Percentiles rank a stretch among this genome's conserved stretches.
Evolutionary conservation across 1,140 invertebrate genomes (phyloP).

Genomic region (Drosophila gunungcola): DNA sequence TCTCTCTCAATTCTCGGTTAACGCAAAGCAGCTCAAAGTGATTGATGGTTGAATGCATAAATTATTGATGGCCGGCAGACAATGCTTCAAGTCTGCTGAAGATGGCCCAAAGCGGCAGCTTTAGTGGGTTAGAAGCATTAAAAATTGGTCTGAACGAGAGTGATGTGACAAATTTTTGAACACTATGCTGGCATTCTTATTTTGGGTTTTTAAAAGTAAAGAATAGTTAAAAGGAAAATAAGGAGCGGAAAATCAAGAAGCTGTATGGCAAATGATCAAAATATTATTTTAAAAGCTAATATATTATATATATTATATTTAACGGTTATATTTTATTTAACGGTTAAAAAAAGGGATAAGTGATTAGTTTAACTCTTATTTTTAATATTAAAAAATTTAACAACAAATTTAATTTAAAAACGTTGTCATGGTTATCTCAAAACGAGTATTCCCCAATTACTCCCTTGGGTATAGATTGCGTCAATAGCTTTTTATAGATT

Average conservation of each 20-base stretch:
- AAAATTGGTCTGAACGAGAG: conserved; percentile 36
- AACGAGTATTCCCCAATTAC: conserved; percentile 9
- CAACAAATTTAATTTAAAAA: too few species aligned
- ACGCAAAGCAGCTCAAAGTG: conserved; percentile 77
- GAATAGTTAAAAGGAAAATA: conserved; percentile 3
- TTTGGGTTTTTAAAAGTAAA: neutral
- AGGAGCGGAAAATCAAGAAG: neutral
- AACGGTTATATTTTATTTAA: too few species aligned
- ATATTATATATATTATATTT: too few species aligned
- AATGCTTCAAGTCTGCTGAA: conserved; percentile 38
- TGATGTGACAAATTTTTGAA: conserved; percentile 63
- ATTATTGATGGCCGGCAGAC: conserved; percentile 78
- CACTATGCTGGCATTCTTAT: conserved; percentile 21
- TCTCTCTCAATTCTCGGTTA: conserved; percentile 55
- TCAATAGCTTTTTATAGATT: conserved; percentile 64
- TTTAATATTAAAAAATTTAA: too few species aligned
- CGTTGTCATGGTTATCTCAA: neutral
- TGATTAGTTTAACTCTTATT: too few species aligned
- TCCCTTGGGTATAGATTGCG: conserved; percentile 32
- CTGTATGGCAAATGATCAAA: too few species aligned
- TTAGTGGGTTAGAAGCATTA: conserved; percentile 17
- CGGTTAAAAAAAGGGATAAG: too few species aligned
- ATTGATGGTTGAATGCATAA: conserved; percentile 82
- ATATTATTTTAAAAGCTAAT: too few species aligned
- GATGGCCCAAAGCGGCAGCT: conserved; percentile 18